Evolutionary conservation across 2,888 invertebrate genomes (phyloP).

Genomic region (Oscheius myriophilus): DNA sequence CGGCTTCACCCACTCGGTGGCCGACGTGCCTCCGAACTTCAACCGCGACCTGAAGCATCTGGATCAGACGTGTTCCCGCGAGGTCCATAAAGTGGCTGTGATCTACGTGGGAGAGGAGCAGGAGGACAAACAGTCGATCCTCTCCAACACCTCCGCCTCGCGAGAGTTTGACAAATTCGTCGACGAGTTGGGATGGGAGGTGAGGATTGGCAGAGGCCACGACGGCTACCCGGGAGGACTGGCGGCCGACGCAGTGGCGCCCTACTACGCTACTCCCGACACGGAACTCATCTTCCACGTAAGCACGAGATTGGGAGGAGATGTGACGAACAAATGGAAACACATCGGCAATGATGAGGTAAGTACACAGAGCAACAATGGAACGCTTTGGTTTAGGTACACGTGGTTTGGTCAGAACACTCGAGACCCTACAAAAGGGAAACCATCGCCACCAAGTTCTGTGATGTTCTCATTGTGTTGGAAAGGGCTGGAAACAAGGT

Average conservation of each 20-base stretch:
- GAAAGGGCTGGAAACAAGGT: conserved; percentile 77
- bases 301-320: conserved; percentile 90
- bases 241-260: conserved; percentile 82
- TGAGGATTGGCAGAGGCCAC: conserved; percentile 76
- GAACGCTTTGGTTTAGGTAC: conserved; percentile 89
- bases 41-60: conserved; percentile 90
- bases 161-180: conserved; percentile 85
- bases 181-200: conserved; percentile 74
- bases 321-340: conserved; percentile 69
- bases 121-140: conserved; percentile 89
- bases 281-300: conserved; percentile 84
- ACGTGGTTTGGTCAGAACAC: conserved; percentile 99
- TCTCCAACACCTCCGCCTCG: conserved; percentile 89
- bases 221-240: conserved; percentile 94
- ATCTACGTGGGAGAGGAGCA: conserved; percentile 96
- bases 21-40: conserved; percentile 57
- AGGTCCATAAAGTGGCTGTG: conserved; percentile 94
- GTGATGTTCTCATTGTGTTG: conserved; percentile 94
- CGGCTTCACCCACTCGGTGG: conserved; percentile 46
- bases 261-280: conserved; percentile 84
- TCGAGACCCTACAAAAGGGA: conserved; percentile 91
- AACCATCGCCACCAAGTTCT: conserved; percentile 98
- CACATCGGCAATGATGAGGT: conserved; percentile 74
- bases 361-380: background rate
- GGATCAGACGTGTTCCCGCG: conserved; percentile 81